Conservation (phyloP, 2,113 vertebrate genomes). For the Dinomys branickii region DNA sequence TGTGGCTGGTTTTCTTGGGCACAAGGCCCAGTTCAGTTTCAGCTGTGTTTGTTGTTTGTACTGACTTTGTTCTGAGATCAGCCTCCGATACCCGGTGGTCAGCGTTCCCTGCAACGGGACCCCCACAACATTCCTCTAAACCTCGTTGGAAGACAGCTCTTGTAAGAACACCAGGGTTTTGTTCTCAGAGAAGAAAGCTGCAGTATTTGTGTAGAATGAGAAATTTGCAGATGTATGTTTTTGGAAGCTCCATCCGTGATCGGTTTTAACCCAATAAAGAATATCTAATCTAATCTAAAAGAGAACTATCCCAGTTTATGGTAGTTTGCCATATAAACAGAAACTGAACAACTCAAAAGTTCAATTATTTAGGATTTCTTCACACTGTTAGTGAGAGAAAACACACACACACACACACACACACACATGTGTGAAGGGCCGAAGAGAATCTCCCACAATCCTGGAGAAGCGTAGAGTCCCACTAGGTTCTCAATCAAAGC, state of each 20-base stretch:
- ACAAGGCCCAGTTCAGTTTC: slow-evolving; percentile 68
- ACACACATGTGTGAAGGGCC: not conserved
- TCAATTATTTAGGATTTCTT: not conserved
- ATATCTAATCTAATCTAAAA: not conserved
- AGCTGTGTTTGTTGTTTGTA: slow-evolving; percentile 80
- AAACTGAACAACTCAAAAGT: not conserved
- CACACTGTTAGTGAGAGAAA: not conserved
- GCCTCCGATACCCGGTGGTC: slow-evolving; percentile 45
- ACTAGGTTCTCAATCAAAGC: not conserved
- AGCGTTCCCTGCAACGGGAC: slow-evolving; percentile 32
- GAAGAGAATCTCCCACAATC: not conserved
- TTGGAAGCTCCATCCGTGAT: not conserved
- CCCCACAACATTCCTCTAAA: slow-evolving; percentile 33
- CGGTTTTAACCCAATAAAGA: slow-evolving; percentile 31
- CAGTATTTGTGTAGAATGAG: not conserved
- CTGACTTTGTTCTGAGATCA: slow-evolving; percentile 72
- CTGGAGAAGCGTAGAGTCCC: not conserved
- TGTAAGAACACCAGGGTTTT: not conserved
- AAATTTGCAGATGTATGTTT: not conserved
- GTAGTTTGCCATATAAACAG: not conserved
- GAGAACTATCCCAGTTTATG: not conserved
- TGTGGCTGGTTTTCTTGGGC: slow-evolving; percentile 82
- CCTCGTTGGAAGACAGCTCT: not conserved
- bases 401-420: not conserved
- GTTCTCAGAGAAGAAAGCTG: not conserved